A percentile compares a stretch with the other conserved stretches of the same genome.
phyloP scores from a whole-genome alignment of 2,797 vertebrate species.

The Erethizon dorsatum region DNA sequence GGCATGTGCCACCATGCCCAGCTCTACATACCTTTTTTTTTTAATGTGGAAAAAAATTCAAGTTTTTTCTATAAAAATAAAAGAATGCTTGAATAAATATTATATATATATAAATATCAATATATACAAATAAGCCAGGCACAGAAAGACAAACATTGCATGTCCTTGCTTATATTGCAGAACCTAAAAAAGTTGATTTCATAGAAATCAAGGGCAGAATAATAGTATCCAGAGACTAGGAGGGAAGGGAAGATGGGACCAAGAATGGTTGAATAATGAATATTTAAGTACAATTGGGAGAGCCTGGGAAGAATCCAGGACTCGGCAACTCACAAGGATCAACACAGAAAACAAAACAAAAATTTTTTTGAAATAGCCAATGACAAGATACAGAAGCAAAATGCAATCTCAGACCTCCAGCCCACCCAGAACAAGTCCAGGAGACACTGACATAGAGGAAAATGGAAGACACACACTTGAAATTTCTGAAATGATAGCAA shows the following conservation, averaged over 20 bases:
- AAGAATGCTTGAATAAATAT: not conserved
- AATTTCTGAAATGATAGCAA: too few species aligned
- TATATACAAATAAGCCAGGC: not conserved
- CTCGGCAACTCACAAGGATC: too few species aligned
- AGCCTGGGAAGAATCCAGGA: too few species aligned
- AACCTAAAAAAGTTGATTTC: not conserved
- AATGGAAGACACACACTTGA: too few species aligned
- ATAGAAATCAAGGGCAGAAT: not conserved
- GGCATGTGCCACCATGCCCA: not conserved
- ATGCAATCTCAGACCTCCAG: too few species aligned
- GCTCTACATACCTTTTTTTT: not conserved
- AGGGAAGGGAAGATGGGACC: not conserved
- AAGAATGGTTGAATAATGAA: not conserved
- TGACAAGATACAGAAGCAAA: too few species aligned
- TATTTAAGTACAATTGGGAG: not conserved
- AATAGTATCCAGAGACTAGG: too few species aligned
- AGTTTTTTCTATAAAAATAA: not conserved
- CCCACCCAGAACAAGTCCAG: too few species aligned
- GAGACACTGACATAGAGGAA: too few species aligned
- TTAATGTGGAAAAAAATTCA: not conserved
- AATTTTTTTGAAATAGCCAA: too few species aligned
- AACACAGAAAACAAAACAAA: too few species aligned
- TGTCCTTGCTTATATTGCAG: not conserved
- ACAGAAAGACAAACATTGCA: not conserved
- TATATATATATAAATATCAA: not conserved